Base-by-base conservation (phyloP, 2,113 vertebrate genomes). In the Hippocampus abdominalis region DNA sequence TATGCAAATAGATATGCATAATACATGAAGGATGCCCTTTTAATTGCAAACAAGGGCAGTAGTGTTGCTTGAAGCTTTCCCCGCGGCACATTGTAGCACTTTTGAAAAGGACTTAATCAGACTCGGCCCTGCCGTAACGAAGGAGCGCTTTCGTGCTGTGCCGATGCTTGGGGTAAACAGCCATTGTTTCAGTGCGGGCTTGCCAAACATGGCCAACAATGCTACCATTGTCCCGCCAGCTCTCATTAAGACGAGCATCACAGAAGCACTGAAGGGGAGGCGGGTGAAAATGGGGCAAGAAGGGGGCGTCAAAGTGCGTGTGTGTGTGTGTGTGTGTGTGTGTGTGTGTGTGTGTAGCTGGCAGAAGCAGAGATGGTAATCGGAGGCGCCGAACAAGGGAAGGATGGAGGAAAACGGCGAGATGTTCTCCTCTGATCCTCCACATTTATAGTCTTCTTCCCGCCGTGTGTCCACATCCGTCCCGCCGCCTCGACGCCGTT, bases 91-190 rank as follows among this genome's bases (percentile, higher is more conserved):
- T 93, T 93, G 88, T 91, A 79, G 81, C 62, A 68, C 89, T 89
- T 77, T 51, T 75, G 88, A 87, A 93, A 83, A 87, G 87, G 88
- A 92, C 87, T 92, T 93, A 93, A 94, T 94, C 91, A 93, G 91
- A 89, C 81, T 82, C 89, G 91, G 80, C 88, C 87, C 89, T 72
- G 90, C 91, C 86, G 90, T 94, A 95, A 95, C 93, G 93, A 89
- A 72, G 78, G 68, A 89, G 88, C 91, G 84, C 85, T 91, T 91
- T 72, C 84, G 87, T 90, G 89, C 88, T 90, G 88, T 62, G 66
- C 46, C 75, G 89, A 87, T 91, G 91, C 91, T 93, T 36, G 93
- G 92, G 89, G 92, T 95, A 96, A 96, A 96, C 91, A 94, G 88
- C 69, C 36, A 93, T 93, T 94, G 91, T 94, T 95, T 91, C 93